Evolutionary conservation across 2,888 invertebrate genomes (phyloP).

Genomic region (Leptinotarsa peninsularis): DNA sequence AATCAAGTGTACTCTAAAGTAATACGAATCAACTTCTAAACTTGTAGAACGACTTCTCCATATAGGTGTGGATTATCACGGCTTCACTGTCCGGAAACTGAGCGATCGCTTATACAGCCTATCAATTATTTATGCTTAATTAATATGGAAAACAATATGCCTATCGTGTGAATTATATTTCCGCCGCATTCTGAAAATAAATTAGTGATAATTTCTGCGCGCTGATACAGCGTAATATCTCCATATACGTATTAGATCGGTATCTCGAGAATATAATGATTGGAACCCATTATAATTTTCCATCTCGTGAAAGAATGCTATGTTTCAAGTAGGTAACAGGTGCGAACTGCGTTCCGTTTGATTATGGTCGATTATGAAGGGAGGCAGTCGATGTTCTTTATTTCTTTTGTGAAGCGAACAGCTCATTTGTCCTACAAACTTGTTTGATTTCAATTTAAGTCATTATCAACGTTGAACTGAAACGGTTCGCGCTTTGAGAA

Average conservation of each 20-base stretch:
- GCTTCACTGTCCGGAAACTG: not conserved
- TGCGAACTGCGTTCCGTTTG: conserved; percentile 23
- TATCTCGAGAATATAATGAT: conserved; percentile 38
- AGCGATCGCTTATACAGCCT: not conserved
- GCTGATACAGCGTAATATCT: conserved; percentile 31
- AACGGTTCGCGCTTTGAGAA: too few relatives aligned
- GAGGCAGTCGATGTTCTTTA: not conserved
- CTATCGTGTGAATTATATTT: conserved; percentile 32
- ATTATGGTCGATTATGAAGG: not conserved
- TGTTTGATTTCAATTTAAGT: not conserved
- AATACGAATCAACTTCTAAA: not conserved
- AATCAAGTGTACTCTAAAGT: too few relatives aligned
- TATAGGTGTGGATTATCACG: conserved; percentile 7
- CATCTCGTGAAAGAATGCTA: conserved; percentile 39
- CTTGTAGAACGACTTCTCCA: not conserved
- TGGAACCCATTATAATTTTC: conserved; percentile 41
- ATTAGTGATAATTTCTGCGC: conserved; percentile 31
- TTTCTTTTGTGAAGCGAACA: not conserved
- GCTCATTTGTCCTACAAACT: not conserved
- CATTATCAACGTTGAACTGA: too few relatives aligned
- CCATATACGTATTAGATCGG: conserved; percentile 32
- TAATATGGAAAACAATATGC: conserved; percentile 37
- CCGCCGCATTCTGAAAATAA: conserved; percentile 23
- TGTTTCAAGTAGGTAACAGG: conserved; percentile 33
- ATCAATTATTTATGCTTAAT: conserved; percentile 35